A percentile compares a stretch with the other conserved stretches of the same genome.
Evolutionary conservation across 1,140 invertebrate genomes (phyloP).

Genomic region (Sminthurinus signatus): DNA sequence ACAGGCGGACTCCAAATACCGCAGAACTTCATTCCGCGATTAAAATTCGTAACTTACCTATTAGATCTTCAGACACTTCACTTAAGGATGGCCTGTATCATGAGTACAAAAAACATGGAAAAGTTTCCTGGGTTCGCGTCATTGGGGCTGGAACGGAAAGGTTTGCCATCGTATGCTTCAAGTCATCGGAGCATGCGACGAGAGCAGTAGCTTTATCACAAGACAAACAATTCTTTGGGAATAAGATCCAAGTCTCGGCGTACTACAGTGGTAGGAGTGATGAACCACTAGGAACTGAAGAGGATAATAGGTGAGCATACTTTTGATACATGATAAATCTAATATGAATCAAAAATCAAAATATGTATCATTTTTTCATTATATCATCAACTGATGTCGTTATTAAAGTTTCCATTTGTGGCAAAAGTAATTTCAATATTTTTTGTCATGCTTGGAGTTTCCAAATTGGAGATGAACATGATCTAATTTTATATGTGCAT

Average conservation of each 20-base stretch:
- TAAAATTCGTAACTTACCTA: slow-evolving; percentile 82
- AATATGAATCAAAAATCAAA: too few species aligned
- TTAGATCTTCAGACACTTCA: slow-evolving; percentile 59
- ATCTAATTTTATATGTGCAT: too few species aligned
- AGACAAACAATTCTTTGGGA: slow-evolving; percentile 93
- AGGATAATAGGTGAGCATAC: slow-evolving; percentile 36
- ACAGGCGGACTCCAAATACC: slow-evolving; percentile 44
- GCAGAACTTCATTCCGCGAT: slow-evolving; percentile 60
- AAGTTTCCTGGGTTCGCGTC: slow-evolving; percentile 90
- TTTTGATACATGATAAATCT: too few species aligned
- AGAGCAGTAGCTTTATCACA: slow-evolving; percentile 92
- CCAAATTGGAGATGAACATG: too few species aligned
- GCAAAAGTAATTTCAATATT: too few species aligned
- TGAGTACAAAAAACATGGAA: slow-evolving; percentile 97
- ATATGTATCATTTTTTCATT: too few species aligned
- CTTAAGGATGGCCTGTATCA: slow-evolving; percentile 95
- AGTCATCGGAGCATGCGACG: slow-evolving; percentile 91
- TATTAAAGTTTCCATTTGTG: too few species aligned
- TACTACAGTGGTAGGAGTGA: slow-evolving; percentile 54
- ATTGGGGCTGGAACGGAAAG: slow-evolving; percentile 71
- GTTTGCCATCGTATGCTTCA: slow-evolving; percentile 87
- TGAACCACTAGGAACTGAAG: slow-evolving; percentile 25
- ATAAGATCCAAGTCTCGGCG: slow-evolving; percentile 83
- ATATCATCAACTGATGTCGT: too few species aligned
- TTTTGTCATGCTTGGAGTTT: too few species aligned